Evolutionary conservation across 1,140 invertebrate species (phyloP), one percentile per base, ranked within the genome.

Genomic region (Bactericera cockerelli): DNA sequence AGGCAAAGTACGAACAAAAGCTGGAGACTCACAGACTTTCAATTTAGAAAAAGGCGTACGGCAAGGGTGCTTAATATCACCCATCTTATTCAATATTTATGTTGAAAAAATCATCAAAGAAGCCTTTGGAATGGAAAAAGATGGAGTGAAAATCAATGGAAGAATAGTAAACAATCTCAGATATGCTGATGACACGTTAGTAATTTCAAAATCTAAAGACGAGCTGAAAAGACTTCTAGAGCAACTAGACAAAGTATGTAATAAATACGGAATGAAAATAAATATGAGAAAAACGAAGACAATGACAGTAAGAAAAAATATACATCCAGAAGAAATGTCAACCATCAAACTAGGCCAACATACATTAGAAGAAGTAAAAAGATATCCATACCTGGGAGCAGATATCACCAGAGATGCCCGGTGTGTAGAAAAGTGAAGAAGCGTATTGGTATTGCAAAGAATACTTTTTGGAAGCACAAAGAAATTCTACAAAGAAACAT

Each of bases 81-180:
- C 66, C 21, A 59, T 70, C 10, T 64, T 72, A 14, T 70, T 71
- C 55, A 67, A 70, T 59, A 59, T 69, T 19, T 71, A 70, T 58
- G 58, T 26, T 25, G 61, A 64, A 55, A 13, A 26, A 42, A 56
- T 64, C 14, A 58, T 63, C 1, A 62, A 57, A 59, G 57, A 61
- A 33, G 42, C 61, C 25, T 49, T 64, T 26, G 49, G 57, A 21
- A 59, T 53, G 25, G 42, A 38, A 54, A 38, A 33, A 25, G 13
- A 11, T 38, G 59, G 54, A 36, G 56, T 62, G 3, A 28, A 13
- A 19, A 21, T 64, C 19, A 42, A 42, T 49, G 61, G 59, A 21
- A 57, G 39, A 25, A 26, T 33, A 31, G 60, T 64, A 24, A 59
- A 58, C n/a, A 62, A 64, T 49, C 38, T 62, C 21, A n/a, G 59